Conservation (phyloP, 2,113 vertebrate species). For the Sardina pilchardus region DNA sequence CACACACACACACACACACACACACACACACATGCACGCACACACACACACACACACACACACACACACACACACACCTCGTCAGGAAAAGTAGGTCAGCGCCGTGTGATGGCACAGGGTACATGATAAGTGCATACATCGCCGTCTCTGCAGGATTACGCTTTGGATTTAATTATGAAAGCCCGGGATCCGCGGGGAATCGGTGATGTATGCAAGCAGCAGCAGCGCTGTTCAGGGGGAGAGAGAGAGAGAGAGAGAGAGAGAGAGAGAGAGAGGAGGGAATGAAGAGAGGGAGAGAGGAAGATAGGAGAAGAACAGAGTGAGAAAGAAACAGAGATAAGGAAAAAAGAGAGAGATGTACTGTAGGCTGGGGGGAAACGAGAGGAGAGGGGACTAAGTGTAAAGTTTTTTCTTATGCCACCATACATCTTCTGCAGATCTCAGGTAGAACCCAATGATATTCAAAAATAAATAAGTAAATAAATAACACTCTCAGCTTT, state of each 20-base stretch:
- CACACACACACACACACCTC: background rate
- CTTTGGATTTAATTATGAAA: conserved; percentile 28
- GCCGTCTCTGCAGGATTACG: conserved; percentile 22
- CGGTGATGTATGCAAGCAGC: background rate
- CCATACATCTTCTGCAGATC: background rate
- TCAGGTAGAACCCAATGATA: background rate
- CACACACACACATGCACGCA: background rate
- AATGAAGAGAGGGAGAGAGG: background rate
- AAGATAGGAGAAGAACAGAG: background rate
- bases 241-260: background rate
- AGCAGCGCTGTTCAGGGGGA: background rate
- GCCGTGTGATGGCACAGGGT: conserved; percentile 22
- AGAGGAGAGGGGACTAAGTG: conserved; percentile 1
- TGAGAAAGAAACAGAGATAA: background rate
- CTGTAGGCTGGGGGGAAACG: background rate
- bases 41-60: background rate
- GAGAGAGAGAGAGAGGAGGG: background rate
- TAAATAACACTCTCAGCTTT: background rate
- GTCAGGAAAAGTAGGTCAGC: conserved; percentile 31
- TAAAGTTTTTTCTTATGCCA: background rate
- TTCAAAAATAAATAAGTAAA: background rate
- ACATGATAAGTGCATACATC: conserved; percentile 2
- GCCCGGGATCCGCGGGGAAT: conserved; percentile 4
- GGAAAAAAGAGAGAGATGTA: background rate
- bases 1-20: background rate